Conservation (phyloP, 1,140 invertebrate species). For the Polypedilum pembai region DNA sequence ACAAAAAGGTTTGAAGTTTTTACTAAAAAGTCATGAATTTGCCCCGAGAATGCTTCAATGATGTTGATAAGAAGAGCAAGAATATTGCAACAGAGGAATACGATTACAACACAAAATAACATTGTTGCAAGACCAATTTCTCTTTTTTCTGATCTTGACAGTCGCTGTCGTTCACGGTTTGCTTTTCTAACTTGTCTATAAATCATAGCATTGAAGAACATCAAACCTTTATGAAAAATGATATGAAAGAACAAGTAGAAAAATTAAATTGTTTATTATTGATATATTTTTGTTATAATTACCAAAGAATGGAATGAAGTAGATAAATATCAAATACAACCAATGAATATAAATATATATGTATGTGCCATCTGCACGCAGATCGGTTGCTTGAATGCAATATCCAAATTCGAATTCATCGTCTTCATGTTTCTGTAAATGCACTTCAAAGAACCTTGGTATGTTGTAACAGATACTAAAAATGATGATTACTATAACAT, state of each 20-base stretch:
- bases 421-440: constrained; percentile 33
- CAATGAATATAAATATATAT: constrained; percentile 84
- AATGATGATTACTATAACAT: constrained; percentile 72
- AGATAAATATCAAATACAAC: constrained; percentile 87
- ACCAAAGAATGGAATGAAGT: constrained; percentile 77
- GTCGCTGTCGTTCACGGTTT: constrained; percentile 69
- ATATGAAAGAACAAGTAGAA: too few relatives aligned
- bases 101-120: constrained; percentile 86
- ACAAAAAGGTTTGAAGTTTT: constrained; percentile 86
- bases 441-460: constrained; percentile 64
- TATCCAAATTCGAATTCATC: constrained; percentile 49
- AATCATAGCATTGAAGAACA: constrained; percentile 82
- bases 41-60: constrained; percentile 66
- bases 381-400: constrained; percentile 57
- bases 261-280: too few relatives aligned
- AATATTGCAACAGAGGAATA: constrained; percentile 91
- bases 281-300: too few relatives aligned
- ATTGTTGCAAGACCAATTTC: constrained; percentile 89
- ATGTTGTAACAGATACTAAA: constrained; percentile 84
- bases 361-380: constrained; percentile 67
- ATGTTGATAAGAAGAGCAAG: constrained; percentile 84
- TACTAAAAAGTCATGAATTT: constrained; percentile 65
- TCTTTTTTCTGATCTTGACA: constrained; percentile 70
- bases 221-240: constrained; percentile 45
- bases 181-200: constrained; percentile 77